A percentile compares a stretch with the other conserved stretches of the same genome.
Conservation (phyloP, 1,140 invertebrate genomes). For the Temnothorax nylanderi region DNA sequence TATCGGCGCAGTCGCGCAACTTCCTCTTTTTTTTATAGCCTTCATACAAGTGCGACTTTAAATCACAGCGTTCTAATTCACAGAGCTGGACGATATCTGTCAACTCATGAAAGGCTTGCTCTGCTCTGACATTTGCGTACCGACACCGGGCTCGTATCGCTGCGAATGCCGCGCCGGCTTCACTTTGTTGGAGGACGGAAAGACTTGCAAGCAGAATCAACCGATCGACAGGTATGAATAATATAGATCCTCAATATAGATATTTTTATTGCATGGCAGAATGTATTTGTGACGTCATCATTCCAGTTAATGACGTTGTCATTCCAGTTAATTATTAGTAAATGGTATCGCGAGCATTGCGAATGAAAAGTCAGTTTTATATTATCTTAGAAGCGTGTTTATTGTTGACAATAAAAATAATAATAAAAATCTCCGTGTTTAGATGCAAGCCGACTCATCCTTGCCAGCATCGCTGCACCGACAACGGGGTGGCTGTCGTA, state of each 20-base stretch:
- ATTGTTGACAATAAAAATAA: background rate
- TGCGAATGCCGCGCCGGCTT: constrained; percentile 92
- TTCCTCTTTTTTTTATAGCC: background rate
- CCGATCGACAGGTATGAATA: constrained; percentile 75
- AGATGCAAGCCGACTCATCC: constrained; percentile 85
- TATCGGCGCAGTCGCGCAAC: background rate
- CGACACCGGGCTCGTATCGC: constrained; percentile 89
- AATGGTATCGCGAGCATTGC: background rate
- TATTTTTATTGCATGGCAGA: background rate
- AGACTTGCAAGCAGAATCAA: constrained; percentile 87
- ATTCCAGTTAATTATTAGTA: constrained; percentile 7
- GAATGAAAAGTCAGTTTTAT: background rate
- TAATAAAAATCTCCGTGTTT: background rate
- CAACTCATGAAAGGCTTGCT: constrained; percentile 88
- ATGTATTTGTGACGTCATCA: background rate
- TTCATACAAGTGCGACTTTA: background rate
- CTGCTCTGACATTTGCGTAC: constrained; percentile 91
- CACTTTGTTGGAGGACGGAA: constrained; percentile 88
- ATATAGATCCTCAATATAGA: background rate
- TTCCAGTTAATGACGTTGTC: no score
- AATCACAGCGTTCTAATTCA: constrained; percentile 42
- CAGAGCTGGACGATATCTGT: constrained; percentile 88
- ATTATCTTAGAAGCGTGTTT: background rate
- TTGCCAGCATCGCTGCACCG: constrained; percentile 86
- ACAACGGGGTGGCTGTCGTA: constrained; percentile 83